Conservation (phyloP, 2,113 vertebrate species). For the Eolophus roseicapilla region DNA sequence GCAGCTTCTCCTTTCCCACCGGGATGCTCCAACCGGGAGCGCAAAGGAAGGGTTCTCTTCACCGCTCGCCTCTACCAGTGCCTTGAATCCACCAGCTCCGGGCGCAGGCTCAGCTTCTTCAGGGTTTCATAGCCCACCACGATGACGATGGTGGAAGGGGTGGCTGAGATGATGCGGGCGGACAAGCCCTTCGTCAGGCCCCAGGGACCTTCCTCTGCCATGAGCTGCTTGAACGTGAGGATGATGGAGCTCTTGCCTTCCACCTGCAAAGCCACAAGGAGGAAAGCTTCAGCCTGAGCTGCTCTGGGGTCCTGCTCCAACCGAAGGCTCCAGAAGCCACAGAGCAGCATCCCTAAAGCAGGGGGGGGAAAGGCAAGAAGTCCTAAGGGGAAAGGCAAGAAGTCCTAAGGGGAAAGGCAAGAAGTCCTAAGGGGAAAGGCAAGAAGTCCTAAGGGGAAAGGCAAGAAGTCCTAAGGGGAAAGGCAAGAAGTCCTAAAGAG, state of each 20-base stretch:
- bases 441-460: no score
- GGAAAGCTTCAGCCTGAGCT: accelerated
- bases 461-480: no score
- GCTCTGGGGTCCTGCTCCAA: neutral
- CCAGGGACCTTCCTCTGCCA: slow-evolving; percentile 89
- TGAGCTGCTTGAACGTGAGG: slow-evolving; percentile 89
- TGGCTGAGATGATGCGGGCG: slow-evolving; percentile 90
- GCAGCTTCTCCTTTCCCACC: neutral
- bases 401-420: no score
- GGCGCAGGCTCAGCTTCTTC: slow-evolving; percentile 93
- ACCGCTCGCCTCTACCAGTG: slow-evolving; percentile 83
- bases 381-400: neutral
- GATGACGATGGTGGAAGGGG: slow-evolving; percentile 90
- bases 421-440: no score
- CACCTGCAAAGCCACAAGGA: slow-evolving; percentile 76
- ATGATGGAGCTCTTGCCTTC: slow-evolving; percentile 90
- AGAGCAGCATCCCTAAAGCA: neutral
- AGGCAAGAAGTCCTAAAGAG: neutral
- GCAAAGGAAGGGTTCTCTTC: neutral
- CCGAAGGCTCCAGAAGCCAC: neutral
- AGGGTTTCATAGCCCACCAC: slow-evolving; percentile 96
- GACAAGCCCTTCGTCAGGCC: slow-evolving; percentile 93
- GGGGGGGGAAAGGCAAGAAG: neutral
- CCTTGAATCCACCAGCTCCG: slow-evolving; percentile 87
- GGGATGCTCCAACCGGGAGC: neutral